Evolutionary conservation across 2,888 invertebrate species (phyloP), one percentile per base, ranked within the genome.

Genomic region (Quadroppia sp.): DNA sequence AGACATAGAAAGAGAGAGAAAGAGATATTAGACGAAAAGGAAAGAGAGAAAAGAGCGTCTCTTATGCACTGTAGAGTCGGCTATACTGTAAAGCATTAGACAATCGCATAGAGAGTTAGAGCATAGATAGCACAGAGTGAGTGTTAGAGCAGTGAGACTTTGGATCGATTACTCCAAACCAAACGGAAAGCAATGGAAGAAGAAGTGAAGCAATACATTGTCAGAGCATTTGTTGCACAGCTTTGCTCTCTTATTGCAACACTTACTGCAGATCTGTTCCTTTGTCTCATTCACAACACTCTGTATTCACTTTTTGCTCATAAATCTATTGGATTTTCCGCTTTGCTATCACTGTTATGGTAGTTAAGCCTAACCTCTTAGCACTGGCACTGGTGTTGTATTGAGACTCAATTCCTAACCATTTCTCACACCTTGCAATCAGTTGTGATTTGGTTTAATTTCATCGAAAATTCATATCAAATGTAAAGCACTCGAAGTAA

Each of bases 291-390:
- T 17, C n/a, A 30, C 4, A 17, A 28, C 20, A 50, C 71, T 25
- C 17, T 50, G 25, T 71, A 20, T 71, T 56, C 56, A 64, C 36
- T 20, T 59, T 61, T 45, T 45, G 23, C 61, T 72, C 72, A 72
- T 61, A 72, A 72, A 72, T 59, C 72, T 59, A 72, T 72, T 40
- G 36, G 72, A 56, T 72, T 72, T 72, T 72, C 69, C 69, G 69
- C 69, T 69, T 42, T 69, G 36, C 7, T 42, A 42, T 69, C 45
- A 69, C 4, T 69, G 69, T 69, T 64, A 23, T 40, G 36, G 64
- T 36, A 61, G 36, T 64, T 23, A 61, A 61, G 61, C 61, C 61
- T 61, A 61, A 61, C 20, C 64, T 64, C 40, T 64, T 64, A 64
- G 11, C 64, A 64, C n/a, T 64, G n/a, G 53, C 20, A 53, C 23